These are phyloP conservation scores for Daphoenositta chrysoptera DNA, from an alignment of 2,113 vertebrate genomes.

Conservation along the genomic window DNA sequence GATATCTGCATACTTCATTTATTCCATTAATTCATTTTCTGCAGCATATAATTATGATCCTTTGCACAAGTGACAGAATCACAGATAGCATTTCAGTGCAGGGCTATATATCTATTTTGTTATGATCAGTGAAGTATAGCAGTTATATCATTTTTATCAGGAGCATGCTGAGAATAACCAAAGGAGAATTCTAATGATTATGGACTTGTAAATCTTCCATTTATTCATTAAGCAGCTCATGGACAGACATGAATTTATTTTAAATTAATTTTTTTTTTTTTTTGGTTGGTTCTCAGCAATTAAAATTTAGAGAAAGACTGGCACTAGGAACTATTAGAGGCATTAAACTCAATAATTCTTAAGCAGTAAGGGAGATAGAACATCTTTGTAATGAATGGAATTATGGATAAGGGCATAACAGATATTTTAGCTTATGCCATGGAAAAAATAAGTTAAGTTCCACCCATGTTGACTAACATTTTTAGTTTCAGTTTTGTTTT, in stretches of 20 bases:
- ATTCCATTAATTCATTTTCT: slow-evolving; percentile 63
- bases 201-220: neutral
- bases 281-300: neutral
- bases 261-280: neutral
- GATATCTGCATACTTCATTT: slow-evolving; percentile 57
- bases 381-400: neutral
- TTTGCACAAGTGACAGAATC: slow-evolving; percentile 48
- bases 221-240: neutral
- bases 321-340: neutral
- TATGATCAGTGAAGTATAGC: neutral
- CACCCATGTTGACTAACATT: neutral
- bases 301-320: neutral
- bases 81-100: slow-evolving; percentile 24
- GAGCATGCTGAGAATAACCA: neutral
- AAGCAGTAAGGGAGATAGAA: neutral
- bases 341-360: neutral
- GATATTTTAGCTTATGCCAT: neutral
- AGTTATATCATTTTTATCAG: neutral
- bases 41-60: slow-evolving; percentile 39
- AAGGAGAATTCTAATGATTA: neutral
- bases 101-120: neutral
- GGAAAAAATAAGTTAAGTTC: neutral
- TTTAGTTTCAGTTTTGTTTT: neutral
- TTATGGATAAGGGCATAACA: neutral
- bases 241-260: neutral